Conservation (phyloP, 2,888 invertebrate species). For the Tachina lurida region DNA sequence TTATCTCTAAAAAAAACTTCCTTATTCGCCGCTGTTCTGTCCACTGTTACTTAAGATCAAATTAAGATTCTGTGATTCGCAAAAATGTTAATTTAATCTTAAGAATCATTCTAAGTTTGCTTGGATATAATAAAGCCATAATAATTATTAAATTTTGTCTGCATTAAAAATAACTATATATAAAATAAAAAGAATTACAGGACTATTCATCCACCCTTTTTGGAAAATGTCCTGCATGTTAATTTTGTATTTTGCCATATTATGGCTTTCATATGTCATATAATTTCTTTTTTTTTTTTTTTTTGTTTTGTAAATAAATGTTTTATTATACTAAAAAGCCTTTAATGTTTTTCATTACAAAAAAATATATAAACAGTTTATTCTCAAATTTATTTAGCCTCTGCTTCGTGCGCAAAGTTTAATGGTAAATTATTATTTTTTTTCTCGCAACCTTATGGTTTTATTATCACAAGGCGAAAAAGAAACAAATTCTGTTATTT, state of each 20-base stretch:
- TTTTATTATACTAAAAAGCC: slow-evolving; percentile 24
- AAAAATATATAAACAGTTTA: slow-evolving; percentile 20
- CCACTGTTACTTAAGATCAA: too few species aligned
- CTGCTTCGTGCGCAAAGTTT: neutral
- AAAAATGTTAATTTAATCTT: too few species aligned
- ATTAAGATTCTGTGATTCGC: too few species aligned
- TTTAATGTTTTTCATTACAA: slow-evolving; percentile 6
- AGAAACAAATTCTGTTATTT: slow-evolving; percentile 12
- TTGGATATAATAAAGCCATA: too few species aligned
- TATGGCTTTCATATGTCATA: slow-evolving; percentile 24
- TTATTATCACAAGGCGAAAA: slow-evolving; percentile 36
- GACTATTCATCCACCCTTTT: neutral
- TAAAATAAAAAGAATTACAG: neutral
- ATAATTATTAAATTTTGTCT: too few species aligned
- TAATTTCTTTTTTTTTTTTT: neutral
- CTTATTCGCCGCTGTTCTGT: too few species aligned
- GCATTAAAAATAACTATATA: neutral
- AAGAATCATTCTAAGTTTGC: too few species aligned
- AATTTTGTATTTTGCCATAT: slow-evolving; percentile 19
- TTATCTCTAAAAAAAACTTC: too few species aligned
- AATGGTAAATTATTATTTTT: neutral
- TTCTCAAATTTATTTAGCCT: slow-evolving; percentile 6
- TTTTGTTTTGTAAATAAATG: too few species aligned
- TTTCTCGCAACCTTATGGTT: slow-evolving; percentile 28
- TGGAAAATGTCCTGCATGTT: neutral